Percentiles rank a stretch among this genome's conserved stretches.
These are phyloP conservation scores for Neocrepidodera transversa DNA, from an alignment of 2,888 invertebrate species.

Conservation along the genomic window DNA sequence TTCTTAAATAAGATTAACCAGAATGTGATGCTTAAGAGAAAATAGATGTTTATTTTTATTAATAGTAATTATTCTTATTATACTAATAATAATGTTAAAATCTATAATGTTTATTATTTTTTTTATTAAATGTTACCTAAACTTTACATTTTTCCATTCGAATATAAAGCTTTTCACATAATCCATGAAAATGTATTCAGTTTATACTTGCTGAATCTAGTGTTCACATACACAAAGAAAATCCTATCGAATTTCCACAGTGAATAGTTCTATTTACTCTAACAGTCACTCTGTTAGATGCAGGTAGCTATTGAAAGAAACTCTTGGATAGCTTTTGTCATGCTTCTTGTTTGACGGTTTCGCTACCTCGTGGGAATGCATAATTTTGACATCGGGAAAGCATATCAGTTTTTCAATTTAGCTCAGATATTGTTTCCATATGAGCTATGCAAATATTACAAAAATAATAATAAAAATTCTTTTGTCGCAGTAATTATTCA, in stretches of 20 bases:
- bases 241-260: slow-evolving; percentile 13
- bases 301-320: slow-evolving; percentile 16
- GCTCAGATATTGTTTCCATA: neutral
- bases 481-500: too few relatives aligned
- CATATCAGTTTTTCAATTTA: neutral
- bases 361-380: neutral
- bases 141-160: slow-evolving; percentile 1
- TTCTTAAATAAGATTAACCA: slow-evolving; percentile 9
- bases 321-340: slow-evolving; percentile 8
- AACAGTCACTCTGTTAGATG: slow-evolving; percentile 15
- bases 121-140: neutral
- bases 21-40: slow-evolving; percentile 8
- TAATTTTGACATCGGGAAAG: slow-evolving; percentile 7
- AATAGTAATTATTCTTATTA: too few relatives aligned
- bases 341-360: slow-evolving; percentile 10
- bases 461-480: too few relatives aligned
- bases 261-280: slow-evolving; percentile 15
- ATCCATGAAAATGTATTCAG: slow-evolving; percentile 17
- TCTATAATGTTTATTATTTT: too few relatives aligned
- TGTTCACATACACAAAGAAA: slow-evolving; percentile 16
- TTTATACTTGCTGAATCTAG: slow-evolving; percentile 9
- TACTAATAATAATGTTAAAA: neutral
- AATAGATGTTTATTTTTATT: too few relatives aligned
- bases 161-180: neutral
- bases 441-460: too few relatives aligned